Evolutionary conservation across 2,888 invertebrate genomes (phyloP), one percentile per base, ranked within the genome.

Genomic region (Rutpela maculata): DNA sequence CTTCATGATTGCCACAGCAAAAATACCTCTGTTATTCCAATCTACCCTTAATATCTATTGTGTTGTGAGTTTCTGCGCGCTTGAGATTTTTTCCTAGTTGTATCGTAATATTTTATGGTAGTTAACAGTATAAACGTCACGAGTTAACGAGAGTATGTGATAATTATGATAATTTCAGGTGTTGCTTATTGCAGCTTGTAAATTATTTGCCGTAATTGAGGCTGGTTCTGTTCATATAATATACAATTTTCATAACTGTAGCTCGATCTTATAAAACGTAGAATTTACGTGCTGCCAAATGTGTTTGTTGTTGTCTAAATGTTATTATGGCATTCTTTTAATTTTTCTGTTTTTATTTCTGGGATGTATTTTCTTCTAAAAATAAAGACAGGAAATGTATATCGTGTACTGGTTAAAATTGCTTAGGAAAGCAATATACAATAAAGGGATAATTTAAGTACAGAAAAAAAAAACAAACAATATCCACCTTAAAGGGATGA

Each of bases 131-230:
- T 69, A 59, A 69, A 71, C 70, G 71, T 50, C 75, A 71, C 62
- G 66, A 77, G 70, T 62, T 78, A 75, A 75, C 74, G 60, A 75
- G 71, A 69, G 59, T 70, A 75, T 69, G 78, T 75, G 80, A 78
- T 78, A 80, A 80, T 80, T 80, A 80, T 75, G 74, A 78, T 80
- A 73, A 77, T 80, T 78, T 75, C 76, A 75, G 77, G 77, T 78
- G 77, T 78, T 77, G 77, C 75, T 78, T 65, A 75, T 76, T 77
- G 78, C 77, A 63, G 65, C 59, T 63, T 63, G 35, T 78, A 78
- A 78, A 65, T 78, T 78, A 78, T 78, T 73, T 65, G 73, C 59
- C 19, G 65, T 78, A 75, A 78, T 78, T 78, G 78, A 72, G 50
- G 60, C 59, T 63, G 75, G 72, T 57, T 75, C 57, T 75, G 77